Base-by-base conservation (phyloP, 1,140 invertebrate species). In the Drosophila ficusphila region DNA sequence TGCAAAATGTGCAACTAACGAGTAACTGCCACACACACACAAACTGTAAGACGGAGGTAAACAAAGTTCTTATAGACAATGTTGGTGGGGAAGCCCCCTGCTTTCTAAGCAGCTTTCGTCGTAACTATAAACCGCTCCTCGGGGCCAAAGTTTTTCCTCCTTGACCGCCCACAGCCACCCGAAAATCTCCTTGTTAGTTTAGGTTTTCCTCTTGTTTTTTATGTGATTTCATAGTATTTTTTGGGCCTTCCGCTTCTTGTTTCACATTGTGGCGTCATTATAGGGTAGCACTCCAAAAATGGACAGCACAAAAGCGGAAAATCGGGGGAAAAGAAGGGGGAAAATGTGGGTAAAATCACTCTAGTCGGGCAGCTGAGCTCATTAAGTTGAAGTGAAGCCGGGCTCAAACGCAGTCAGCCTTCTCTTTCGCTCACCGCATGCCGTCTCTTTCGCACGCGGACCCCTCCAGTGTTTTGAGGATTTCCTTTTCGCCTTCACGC, bases 1-100 rank as follows among this genome's bases (percentile, higher is more conserved):
- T 67, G 58, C 77, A 76, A 79, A 81, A 79, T 79, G 77, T 67
- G 72, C 67, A 72, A 57, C 65, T 82, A 81, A 76, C 78, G 77
- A 76, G 76, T 58, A 48, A 60, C 41, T 56, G 65, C 23, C 53
- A 39, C 25, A 41, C 25, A 19, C 27, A 58, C 33, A 41, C 14
- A 12, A n/a, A 46, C 18, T 31, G 48, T 62, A 58, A 64, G 11
- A 54, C 68, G 41, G 51, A 67, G 62, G 64, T 67, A 52, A 67
- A 52, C 64, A 65, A 52, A 67, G 64, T 67, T 65, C 62, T 31
- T 41, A 42, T n/a, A n/a, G 29, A 23, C 14, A 29, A 2, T n/a
- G 5, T 4, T 33, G 19, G 12, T 4, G 4, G 27, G 27, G 21
- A 14, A 36, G 27, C n/a, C 16, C 34, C 34, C 61, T 8, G 18